A percentile compares a stretch with the other conserved stretches of the same genome.
phyloP scores from a whole-genome alignment of 2,888 invertebrate species.

The Galerucella nymphaeae region DNA sequence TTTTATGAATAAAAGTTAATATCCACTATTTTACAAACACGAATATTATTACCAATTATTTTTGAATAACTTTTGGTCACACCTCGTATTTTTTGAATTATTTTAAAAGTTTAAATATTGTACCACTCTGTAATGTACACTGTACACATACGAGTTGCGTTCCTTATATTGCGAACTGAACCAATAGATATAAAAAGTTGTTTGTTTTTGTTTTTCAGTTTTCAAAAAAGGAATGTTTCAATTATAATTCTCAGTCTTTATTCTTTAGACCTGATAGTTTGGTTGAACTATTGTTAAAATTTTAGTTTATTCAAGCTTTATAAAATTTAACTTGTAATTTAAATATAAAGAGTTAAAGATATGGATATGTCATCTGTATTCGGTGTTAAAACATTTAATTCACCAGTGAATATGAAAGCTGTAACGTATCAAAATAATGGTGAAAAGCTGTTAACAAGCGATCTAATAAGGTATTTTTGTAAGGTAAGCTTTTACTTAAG shows the following conservation, averaged over 20 bases:
- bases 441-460: not conserved
- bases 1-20: no score
- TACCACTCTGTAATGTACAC: not conserved
- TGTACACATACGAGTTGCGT: not conserved
- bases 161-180: not conserved
- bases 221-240: not conserved
- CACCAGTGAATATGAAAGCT: not conserved
- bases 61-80: not conserved
- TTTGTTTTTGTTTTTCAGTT: not conserved
- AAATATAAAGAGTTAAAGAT: not conserved
- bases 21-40: no score
- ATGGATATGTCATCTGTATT: not conserved
- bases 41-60: not conserved
- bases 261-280: not conserved
- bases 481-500: not conserved
- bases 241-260: not conserved
- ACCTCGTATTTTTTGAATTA: not conserved
- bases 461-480: not conserved
- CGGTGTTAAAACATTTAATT: not conserved
- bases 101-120: not conserved
- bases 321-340: not conserved
- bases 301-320: not conserved
- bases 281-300: not conserved
- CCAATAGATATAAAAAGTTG: not conserved
- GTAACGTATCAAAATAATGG: not conserved